Base-by-base conservation (phyloP, 2,888 invertebrate species). In the Sisyra nigra region DNA sequence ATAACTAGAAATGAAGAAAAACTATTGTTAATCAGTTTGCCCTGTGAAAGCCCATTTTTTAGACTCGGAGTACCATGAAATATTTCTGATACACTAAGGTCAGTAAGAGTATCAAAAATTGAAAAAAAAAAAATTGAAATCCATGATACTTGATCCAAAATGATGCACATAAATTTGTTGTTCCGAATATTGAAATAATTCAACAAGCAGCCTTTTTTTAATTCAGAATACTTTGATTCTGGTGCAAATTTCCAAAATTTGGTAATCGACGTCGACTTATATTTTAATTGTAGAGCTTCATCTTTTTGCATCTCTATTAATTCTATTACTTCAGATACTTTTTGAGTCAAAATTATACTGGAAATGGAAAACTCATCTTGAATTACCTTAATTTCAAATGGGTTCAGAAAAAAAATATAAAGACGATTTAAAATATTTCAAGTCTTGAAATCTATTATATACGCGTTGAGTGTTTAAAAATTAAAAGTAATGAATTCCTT, bases 261-360 rank as follows among this genome's bases (percentile, higher is more conserved):
- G 45, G 46, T 48, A 45, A 44, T 44, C 45, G 44, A 13, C 42
- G 45, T 38, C 40, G 42, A 39, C 41, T 45, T 45, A 42, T 44
- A 45, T 46, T 48, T 41, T 44, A 47, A 44, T 46, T 47, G 46
- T 46, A 46, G 46, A 44, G 44, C 41, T 17, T 41, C 41, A 32
- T 44, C 42, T 46, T 50, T 48, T 49, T 48, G 47, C 48, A 50
- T 48, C 46, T 48, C 49, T 50, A 50, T 48, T 49, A 49, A 48
- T 48, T 49, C 48, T 47, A 49, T 48, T 48, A 48, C 49, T 47
- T 44, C 50, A 49, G 46, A 46, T 48, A 46, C 45, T 46, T 47
- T 48, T 48, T 49, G 46, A 45, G 48, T 47, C 48, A 49, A 48
- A 49, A 48, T 48, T 50, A 48, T 50, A 45, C 45, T 49, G 49